phyloP scores from a whole-genome alignment of 64 coral and sea anemone species.

The Orbicella faveolata region DNA sequence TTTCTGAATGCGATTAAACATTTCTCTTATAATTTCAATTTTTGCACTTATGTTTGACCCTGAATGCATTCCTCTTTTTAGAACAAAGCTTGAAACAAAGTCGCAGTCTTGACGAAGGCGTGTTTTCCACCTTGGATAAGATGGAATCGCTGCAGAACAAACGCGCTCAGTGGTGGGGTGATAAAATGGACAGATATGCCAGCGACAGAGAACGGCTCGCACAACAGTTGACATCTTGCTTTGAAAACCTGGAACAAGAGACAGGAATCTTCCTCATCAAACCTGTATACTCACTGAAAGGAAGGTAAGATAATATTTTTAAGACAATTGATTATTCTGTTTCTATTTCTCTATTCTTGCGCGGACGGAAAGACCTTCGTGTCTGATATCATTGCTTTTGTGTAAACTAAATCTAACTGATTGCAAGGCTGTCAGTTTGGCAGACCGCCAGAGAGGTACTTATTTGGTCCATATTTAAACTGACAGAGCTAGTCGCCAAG shows the following conservation, averaged over 20 bases:
- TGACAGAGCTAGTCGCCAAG: too few relatives aligned
- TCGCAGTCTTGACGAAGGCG: constrained; percentile 52
- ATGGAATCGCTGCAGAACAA: constrained; percentile 85
- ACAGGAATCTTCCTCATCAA: constrained; percentile 93
- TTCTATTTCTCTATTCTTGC: neutral
- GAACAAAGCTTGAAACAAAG: constrained; percentile 59
- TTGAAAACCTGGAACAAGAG: constrained; percentile 79
- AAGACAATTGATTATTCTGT: too few relatives aligned
- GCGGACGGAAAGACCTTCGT: too few relatives aligned
- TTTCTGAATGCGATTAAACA: neutral
- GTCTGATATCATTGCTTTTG: too few relatives aligned
- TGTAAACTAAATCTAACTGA: too few relatives aligned
- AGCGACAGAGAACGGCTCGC: constrained; percentile 56
- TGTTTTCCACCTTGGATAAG: constrained; percentile 62
- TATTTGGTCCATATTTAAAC: too few relatives aligned
- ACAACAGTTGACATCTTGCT: constrained; percentile 64
- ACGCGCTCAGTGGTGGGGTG: constrained; percentile 73
- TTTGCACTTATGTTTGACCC: neutral
- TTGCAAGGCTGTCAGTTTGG: too few relatives aligned
- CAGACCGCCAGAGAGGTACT: too few relatives aligned
- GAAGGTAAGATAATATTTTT: constrained; percentile 34
- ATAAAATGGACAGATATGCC: constrained; percentile 76
- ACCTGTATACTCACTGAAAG: constrained; percentile 75
- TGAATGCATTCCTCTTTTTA: neutral
- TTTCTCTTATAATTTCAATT: neutral